Percentiles rank a stretch among this genome's conserved stretches.
Conservation (phyloP, 2,888 invertebrate genomes). For the Metopia argyrocephala region DNA sequence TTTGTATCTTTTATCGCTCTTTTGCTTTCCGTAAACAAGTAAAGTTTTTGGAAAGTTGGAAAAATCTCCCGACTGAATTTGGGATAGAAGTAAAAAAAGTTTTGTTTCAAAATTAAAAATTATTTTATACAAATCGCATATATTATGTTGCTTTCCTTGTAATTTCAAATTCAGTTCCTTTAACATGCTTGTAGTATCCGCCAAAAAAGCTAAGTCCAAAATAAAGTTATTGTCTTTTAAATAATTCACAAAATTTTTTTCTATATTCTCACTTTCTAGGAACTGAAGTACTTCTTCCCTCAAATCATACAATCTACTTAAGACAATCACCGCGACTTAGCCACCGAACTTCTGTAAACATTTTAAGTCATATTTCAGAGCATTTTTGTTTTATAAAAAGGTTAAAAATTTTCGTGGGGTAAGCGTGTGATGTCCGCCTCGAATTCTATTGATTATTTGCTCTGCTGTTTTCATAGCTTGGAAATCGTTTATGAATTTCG, state of each 20-base stretch:
- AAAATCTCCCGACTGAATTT: too few relatives aligned
- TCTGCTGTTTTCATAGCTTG: slow-evolving; percentile 7
- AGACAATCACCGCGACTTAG: background rate
- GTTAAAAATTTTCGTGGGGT: background rate
- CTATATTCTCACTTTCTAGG: slow-evolving; percentile 1
- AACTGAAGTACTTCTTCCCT: background rate
- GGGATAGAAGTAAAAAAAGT: background rate
- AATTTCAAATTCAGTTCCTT: too few relatives aligned
- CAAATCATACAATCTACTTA: background rate
- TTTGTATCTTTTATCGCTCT: too few relatives aligned
- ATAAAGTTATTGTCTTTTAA: too few relatives aligned
- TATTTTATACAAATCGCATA: background rate
- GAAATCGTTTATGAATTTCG: background rate
- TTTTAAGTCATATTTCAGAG: background rate
- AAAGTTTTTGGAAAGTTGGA: too few relatives aligned
- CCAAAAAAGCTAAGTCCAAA: too few relatives aligned
- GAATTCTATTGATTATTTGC: background rate
- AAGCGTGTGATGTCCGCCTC: background rate
- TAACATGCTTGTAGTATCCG: background rate
- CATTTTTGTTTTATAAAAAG: background rate
- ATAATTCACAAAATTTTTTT: too few relatives aligned
- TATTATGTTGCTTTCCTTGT: background rate
- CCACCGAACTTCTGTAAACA: background rate
- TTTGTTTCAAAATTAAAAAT: background rate
- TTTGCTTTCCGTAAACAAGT: too few relatives aligned